Percentiles rank a stretch among this genome's conserved stretches.
Evolutionary conservation across 1,140 invertebrate species (phyloP).

Genomic region (Calosoma granatense): DNA sequence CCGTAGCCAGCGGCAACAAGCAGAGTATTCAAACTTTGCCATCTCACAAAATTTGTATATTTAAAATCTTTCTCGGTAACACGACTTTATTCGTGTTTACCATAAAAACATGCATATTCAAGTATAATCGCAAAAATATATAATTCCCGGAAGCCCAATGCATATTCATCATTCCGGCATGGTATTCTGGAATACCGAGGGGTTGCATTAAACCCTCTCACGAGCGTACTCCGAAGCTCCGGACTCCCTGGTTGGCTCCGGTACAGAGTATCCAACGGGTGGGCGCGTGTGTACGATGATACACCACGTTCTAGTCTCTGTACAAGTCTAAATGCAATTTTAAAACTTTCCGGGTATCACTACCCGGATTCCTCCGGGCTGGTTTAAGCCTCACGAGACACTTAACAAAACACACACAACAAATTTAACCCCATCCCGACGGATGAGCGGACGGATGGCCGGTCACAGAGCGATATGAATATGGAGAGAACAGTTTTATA

Average conservation of each 20-base stretch:
- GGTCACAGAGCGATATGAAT: no score
- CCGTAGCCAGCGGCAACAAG: no score
- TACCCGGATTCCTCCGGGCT: background rate
- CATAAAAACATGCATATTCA: constrained; percentile 8
- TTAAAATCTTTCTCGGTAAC: background rate
- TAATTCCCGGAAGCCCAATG: background rate
- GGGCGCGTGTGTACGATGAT: no score
- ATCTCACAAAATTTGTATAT: background rate
- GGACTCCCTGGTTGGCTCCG: background rate
- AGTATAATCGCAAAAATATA: constrained; percentile 6
- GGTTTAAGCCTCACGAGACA: background rate
- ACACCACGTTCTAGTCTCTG: no score
- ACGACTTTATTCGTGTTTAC: background rate
- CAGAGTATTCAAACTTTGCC: background rate
- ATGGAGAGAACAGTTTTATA: no score
- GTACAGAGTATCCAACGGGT: no score
- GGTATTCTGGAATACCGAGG: background rate
- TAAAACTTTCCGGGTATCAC: background rate
- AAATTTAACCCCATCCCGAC: background rate
- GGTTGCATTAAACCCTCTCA: constrained; percentile 1
- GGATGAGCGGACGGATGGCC: no score
- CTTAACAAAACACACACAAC: constrained; percentile 4
- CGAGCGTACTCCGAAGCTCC: no score
- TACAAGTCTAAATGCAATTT: constrained; percentile 6
- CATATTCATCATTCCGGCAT: background rate